Conservation (phyloP, 2,888 invertebrate genomes). For the Cryptocheilus praepositus region DNA sequence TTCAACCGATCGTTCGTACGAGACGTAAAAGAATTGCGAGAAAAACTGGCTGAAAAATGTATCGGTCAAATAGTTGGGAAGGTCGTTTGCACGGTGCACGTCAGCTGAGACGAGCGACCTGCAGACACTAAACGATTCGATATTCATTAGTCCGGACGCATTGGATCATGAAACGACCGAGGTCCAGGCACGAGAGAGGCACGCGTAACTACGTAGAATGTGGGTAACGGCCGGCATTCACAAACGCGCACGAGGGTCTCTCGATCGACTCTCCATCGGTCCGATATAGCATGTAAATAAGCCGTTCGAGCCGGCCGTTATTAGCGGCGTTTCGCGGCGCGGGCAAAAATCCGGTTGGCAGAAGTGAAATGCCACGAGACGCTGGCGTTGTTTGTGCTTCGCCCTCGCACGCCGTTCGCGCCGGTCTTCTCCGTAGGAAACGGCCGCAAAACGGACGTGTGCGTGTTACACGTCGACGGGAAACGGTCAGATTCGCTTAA, state of each 20-base stretch:
- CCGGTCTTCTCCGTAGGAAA: constrained; percentile 1
- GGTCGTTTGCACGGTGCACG: no score
- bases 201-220: constrained; percentile 36
- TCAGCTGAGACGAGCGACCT: no score
- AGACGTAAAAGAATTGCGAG: no score
- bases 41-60: no score
- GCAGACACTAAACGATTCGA: no score
- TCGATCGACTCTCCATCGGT: constrained; percentile 34
- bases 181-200: no score
- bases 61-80: no score
- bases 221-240: constrained; percentile 57
- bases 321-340: constrained; percentile 56
- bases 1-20: no score
- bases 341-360: constrained; percentile 56
- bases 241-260: constrained; percentile 46
- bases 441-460: no score
- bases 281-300: constrained; percentile 62
- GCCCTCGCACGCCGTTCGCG: constrained; percentile 17
- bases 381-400: constrained; percentile 1
- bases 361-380: constrained; percentile 57
- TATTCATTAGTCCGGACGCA: no score
- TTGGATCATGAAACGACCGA: no score
- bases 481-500: constrained; percentile 48
- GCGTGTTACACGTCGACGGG: neutral
- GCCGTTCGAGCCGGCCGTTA: constrained; percentile 56